Percentiles rank a stretch among this genome's conserved stretches.
Evolutionary conservation across 2,113 vertebrate species (phyloP).

Genomic region (Dasypus novemcinctus): DNA sequence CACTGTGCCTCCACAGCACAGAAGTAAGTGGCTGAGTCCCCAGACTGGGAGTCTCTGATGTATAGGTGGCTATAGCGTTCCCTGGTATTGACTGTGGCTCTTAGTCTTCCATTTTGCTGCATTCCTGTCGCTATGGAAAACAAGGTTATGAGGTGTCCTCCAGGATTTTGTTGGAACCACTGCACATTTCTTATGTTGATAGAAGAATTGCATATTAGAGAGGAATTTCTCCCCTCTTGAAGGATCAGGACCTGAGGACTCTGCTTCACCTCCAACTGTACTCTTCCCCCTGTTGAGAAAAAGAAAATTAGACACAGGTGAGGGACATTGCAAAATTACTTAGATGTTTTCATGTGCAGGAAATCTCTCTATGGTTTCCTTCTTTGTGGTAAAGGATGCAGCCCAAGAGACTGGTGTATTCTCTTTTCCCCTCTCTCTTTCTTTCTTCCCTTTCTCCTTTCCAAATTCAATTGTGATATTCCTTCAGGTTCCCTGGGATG

Average conservation of each 20-base stretch:
- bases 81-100: neutral
- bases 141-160: neutral
- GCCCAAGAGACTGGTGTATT: neutral
- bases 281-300: constrained; percentile 7
- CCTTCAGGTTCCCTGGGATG: neutral
- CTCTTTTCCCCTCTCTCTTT: neutral
- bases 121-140: neutral
- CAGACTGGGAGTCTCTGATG: constrained; percentile 7
- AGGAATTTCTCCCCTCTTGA: neutral
- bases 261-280: constrained; percentile 40
- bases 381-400: neutral
- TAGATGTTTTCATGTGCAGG: neutral
- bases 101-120: constrained; percentile 24
- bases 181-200: neutral
- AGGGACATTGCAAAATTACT: neutral
- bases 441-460: neutral
- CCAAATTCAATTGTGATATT: neutral
- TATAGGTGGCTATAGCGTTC: neutral
- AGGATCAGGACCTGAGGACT: neutral
- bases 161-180: constrained; percentile 50
- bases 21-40: constrained; percentile 46
- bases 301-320: neutral
- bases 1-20: constrained; percentile 18
- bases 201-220: constrained; percentile 34
- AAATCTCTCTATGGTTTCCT: neutral